Base-by-base conservation (phyloP, 1,140 invertebrate genomes). In the Dreissena polymorpha region DNA sequence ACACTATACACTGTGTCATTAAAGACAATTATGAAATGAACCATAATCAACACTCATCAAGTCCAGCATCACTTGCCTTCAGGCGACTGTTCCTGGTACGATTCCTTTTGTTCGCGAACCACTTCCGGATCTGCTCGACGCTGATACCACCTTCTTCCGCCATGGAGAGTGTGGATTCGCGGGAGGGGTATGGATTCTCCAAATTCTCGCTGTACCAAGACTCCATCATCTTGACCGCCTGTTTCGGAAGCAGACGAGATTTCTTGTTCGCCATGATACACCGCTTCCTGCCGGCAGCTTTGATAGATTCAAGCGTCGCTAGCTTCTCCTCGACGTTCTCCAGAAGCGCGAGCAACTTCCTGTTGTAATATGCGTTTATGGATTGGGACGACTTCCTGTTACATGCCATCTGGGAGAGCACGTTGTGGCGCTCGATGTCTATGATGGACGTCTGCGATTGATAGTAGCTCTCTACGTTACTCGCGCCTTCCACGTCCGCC, bases 41-140 rank as follows among this genome's bases (percentile, higher is more conserved):
- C n/a, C n/a, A n/a, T n/a, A n/a, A n/a, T n/a, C n/a, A n/a, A 68
- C 53, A 55, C 25, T 71, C 23, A 21, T 71, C 68, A 1, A n/a
- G 12, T n/a, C 74, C 81, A 23, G 63, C 60, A 16, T 74, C 63
- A 76, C 73, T 23, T 6, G 72, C 67, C 50, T 83, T 75, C 73
- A 83, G 50, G 29, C 75, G 79, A 27, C 51, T 85, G 55, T 81
- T 82, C 29, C 72, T 63, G 16, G 84, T 81, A 10, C 84, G 39
- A 57, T 85, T 85, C 18, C 84, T 73, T 49, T 86, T 86, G 51
- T 86, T 86, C n/a, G 85, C 79, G 51, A 86, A 86, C 85, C 85
- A 86, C 27, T 86, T 86, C 65, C 75, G 70, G 12, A 86, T 81
- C 39, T 86, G 85, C 65, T 83, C 75, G 39, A 74, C 65, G 50